Evolutionary conservation across 2,888 invertebrate species (phyloP), one percentile per base, ranked within the genome.

Genomic region (Lepidocyrtoides sp.): DNA sequence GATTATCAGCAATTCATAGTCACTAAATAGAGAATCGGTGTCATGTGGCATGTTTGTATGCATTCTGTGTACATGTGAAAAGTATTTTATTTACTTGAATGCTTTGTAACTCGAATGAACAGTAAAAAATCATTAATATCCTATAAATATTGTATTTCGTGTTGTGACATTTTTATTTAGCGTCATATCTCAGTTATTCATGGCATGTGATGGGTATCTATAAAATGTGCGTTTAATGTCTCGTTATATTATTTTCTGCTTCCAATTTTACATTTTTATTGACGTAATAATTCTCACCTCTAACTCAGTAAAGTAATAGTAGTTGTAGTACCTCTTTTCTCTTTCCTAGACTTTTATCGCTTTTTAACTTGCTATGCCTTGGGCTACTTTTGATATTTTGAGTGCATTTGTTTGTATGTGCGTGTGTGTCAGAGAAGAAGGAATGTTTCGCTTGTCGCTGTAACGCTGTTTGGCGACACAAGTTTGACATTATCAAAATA

Each of bases 401-500:
- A 23, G 60, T 60, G 7, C 26, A 26, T 14, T 60, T 23, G 60
- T 60, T 51, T 51, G 51, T 10, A 51, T n/a, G n/a, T n/a, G n/a
- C n/a, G 41, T 10, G 10, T 41, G 41, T 7, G 41, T 10, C 51
- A 23, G 26, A 32, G 32, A 5, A 26, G 14, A 32, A 29, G 32
- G n/a, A 66, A 32, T 66, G 63, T 57, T 57, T 3, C 12, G 17
- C 1, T 23, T 4, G 17, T 36, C 20, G 72, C 48, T 48, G 41
- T 51, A 26, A 12, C 41, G 82, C 36, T 57, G 72, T 72, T 51
- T 84, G 66, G 69, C 85, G 85, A 72, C 72, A 85, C 85, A 54
- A 17, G 86, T 44, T 75, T 63, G 83, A 83, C 83, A 60, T 82
- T 82, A 82, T 82, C 82, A 48, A 66, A 66, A 57, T 2, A 32